These are phyloP conservation scores for Pluvialis apricaria DNA, from an alignment of 2,113 vertebrate genomes.

Conservation along the genomic window DNA sequence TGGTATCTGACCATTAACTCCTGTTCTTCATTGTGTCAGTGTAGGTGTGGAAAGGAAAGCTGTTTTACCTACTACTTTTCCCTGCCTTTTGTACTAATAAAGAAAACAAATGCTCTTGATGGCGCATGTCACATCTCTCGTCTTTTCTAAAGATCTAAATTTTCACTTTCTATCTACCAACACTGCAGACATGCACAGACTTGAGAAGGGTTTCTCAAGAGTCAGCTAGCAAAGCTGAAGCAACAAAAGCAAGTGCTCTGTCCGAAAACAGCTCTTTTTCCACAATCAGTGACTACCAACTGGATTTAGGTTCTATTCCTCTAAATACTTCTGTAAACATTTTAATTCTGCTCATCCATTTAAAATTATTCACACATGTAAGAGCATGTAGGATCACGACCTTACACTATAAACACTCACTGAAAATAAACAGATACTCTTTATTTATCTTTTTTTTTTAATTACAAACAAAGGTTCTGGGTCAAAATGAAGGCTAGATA, in stretches of 20 bases:
- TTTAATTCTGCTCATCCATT: conserved; percentile 32
- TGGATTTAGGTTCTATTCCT: background rate
- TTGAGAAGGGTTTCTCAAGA: background rate
- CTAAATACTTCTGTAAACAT: conserved; percentile 33
- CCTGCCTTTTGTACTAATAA: background rate
- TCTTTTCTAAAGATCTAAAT: background rate
- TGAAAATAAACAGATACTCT: background rate
- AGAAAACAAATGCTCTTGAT: background rate
- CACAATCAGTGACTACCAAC: background rate
- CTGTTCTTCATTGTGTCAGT: background rate
- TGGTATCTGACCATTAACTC: background rate
- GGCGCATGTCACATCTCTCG: background rate
- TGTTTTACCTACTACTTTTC: background rate
- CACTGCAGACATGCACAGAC: background rate
- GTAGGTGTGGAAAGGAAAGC: background rate
- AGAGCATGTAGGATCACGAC: background rate
- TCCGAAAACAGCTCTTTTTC: background rate
- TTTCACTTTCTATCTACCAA: background rate
- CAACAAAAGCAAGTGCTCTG: background rate
- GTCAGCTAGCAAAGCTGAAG: background rate
- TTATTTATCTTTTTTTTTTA: background rate
- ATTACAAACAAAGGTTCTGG: background rate
- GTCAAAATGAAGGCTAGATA: background rate
- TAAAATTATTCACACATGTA: conserved; percentile 10
- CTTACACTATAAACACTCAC: background rate